Percentiles rank a stretch among this genome's conserved stretches.
Evolutionary conservation across 2,113 vertebrate species (phyloP).

Genomic region (Scomber scombrus): DNA sequence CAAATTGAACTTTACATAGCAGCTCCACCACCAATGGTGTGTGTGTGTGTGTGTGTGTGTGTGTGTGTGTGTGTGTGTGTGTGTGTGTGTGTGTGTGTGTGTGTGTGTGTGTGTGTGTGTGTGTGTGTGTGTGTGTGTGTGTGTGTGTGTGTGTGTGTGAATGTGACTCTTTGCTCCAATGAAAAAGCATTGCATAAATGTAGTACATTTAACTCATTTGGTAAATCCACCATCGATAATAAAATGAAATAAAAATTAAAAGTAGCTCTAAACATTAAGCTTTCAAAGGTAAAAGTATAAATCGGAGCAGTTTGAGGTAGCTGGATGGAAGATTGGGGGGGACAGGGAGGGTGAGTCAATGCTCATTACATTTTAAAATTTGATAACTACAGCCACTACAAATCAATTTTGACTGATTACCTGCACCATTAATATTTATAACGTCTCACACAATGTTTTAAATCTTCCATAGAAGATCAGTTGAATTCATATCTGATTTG

Average conservation of each 20-base stretch:
- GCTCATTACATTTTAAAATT: slow-evolving; percentile 46
- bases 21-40: no score
- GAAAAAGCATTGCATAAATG: slow-evolving; percentile 4
- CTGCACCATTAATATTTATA: slow-evolving; percentile 47
- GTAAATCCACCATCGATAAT: slow-evolving; percentile 11
- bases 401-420: slow-evolving; percentile 60
- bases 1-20: neutral
- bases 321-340: neutral
- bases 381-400: slow-evolving; percentile 39
- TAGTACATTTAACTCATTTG: neutral
- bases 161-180: slow-evolving; percentile 9
- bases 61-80: neutral
- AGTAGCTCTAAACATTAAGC: slow-evolving; percentile 6
- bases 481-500: slow-evolving; percentile 44
- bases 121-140: slow-evolving; percentile 1
- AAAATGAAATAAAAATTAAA: slow-evolving; percentile 30
- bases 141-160: slow-evolving; percentile 8
- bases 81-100: neutral
- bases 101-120: slow-evolving; percentile 5
- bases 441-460: slow-evolving; percentile 20
- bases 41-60: neutral
- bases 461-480: slow-evolving; percentile 49
- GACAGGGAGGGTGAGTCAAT: neutral
- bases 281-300: neutral
- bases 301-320: neutral